Conservation (phyloP, 2,797 vertebrate genomes). For the Oreochromis mossambicus region DNA sequence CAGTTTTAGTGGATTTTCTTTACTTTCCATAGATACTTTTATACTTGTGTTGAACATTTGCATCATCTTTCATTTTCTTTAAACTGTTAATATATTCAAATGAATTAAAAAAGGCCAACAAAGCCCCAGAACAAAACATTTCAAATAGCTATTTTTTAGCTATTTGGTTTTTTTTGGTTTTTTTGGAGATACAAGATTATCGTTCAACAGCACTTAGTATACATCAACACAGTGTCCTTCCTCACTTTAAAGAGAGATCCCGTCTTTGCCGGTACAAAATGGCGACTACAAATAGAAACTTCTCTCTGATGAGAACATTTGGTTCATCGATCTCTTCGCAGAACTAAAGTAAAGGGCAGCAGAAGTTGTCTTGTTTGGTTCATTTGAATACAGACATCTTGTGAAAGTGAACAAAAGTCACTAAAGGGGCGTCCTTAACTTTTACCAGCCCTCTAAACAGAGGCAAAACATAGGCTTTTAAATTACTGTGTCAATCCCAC, state of each 20-base stretch:
- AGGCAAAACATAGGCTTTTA: constrained; percentile 4
- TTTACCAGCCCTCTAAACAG: constrained; percentile 20
- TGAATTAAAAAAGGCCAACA: constrained; percentile 24
- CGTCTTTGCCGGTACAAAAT: constrained; percentile 47
- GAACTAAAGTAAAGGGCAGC: constrained; percentile 15
- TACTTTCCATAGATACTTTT: constrained; percentile 33
- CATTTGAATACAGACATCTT: constrained; percentile 25
- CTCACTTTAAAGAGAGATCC: constrained; percentile 52
- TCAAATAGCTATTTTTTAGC: not conserved
- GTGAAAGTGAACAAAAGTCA: constrained; percentile 41
- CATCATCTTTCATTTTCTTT: not conserved
- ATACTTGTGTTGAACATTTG: constrained; percentile 1
- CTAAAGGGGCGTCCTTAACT: constrained; percentile 6
- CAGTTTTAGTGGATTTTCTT: constrained; percentile 38
- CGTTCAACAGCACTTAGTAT: constrained; percentile 64
- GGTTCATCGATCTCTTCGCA: constrained; percentile 36
- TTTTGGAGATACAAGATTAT: constrained; percentile 64
- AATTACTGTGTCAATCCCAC: not conserved
- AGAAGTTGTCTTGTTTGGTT: constrained; percentile 11
- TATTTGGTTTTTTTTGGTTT: not conserved
- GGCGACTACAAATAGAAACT: constrained; percentile 61
- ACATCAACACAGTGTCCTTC: constrained; percentile 62
- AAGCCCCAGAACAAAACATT: constrained; percentile 17
- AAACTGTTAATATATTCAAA: constrained; percentile 31
- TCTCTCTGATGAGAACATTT: constrained; percentile 39